A percentile compares a stretch with the other conserved stretches of the same genome.
Conservation (phyloP, 2,888 invertebrate genomes). For the Cataglyphis rosenhaueri region DNA sequence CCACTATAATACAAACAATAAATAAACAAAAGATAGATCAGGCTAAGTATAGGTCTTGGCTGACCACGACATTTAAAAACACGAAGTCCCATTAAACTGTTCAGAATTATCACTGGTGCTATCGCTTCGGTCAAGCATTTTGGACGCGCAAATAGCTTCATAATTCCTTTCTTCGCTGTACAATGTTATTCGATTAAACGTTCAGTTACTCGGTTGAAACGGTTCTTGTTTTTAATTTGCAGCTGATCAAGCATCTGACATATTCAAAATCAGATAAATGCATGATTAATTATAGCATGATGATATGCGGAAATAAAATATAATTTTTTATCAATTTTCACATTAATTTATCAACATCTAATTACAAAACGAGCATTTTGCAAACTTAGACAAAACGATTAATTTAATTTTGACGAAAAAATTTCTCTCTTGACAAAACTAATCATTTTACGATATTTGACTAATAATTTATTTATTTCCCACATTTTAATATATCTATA, state of each 20-base stretch:
- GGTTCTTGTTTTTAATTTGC: not conserved
- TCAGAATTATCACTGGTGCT: not conserved
- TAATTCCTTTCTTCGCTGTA: not conserved
- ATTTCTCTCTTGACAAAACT: not conserved
- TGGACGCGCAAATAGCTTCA: constrained; percentile 18
- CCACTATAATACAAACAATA: not conserved
- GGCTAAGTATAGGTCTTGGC: not conserved
- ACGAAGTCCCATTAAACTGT: constrained; percentile 14
- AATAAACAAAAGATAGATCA: constrained; percentile 21
- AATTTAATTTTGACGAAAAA: not conserved
- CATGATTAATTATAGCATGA: not conserved
- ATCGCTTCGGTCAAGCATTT: constrained; percentile 13
- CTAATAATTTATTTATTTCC: not conserved
- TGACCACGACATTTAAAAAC: constrained; percentile 19
- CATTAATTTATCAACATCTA: not conserved
- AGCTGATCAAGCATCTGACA: not conserved
- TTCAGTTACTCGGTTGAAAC: not conserved
- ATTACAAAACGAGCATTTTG: not conserved
- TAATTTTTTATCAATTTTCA: not conserved
- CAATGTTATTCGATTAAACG: not conserved
- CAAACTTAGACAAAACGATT: not conserved
- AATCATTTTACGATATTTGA: not conserved
- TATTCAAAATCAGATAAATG: not conserved
- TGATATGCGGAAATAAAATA: not conserved
- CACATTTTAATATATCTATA: not conserved